phyloP scores from a whole-genome alignment of 30 jellyfish, hydroid and myxozoan species.

The Chironex yamaguchii region DNA sequence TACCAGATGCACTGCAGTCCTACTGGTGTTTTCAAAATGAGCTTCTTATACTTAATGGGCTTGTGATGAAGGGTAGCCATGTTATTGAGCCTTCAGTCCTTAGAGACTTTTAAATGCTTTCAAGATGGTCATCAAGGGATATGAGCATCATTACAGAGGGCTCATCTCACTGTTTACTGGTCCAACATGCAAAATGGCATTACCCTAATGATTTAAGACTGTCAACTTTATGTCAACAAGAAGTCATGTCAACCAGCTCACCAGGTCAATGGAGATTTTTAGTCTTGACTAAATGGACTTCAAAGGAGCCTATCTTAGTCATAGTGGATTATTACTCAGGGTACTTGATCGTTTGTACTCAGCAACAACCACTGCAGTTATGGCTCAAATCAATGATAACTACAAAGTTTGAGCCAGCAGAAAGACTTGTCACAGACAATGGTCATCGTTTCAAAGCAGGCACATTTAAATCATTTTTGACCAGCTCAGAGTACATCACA shows the following conservation, averaged over 20 bases:
- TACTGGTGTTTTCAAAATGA: slow-evolving; percentile 1
- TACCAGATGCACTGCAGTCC: background rate
- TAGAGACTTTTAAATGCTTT: slow-evolving; percentile 3
- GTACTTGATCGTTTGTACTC: background rate
- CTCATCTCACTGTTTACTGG: slow-evolving; percentile 33
- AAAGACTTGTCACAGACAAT: slow-evolving; percentile 1
- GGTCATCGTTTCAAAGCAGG: slow-evolving; percentile 15
- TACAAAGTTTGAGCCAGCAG: slow-evolving; percentile 1
- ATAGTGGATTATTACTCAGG: slow-evolving; percentile 4
- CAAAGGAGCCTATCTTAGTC: slow-evolving; percentile 27
- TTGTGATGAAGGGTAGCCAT: background rate
- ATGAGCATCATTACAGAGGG: slow-evolving; percentile 1
- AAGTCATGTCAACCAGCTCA: background rate
- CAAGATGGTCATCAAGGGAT: slow-evolving; percentile 18
- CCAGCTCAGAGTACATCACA: slow-evolving; percentile 10
- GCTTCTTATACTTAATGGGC: background rate
- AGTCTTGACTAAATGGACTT: slow-evolving; percentile 10
- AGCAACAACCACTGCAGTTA: background rate
- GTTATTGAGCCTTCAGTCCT: background rate
- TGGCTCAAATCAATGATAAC: background rate
- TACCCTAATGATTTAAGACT: background rate
- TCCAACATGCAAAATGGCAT: slow-evolving; percentile 20
- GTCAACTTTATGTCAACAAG: slow-evolving; percentile 27
- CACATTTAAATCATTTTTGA: background rate
- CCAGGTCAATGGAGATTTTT: slow-evolving; percentile 3